These are phyloP conservation scores for Larimichthys polyactis DNA, from an alignment of 2,113 vertebrate species.

Conservation along the genomic window DNA sequence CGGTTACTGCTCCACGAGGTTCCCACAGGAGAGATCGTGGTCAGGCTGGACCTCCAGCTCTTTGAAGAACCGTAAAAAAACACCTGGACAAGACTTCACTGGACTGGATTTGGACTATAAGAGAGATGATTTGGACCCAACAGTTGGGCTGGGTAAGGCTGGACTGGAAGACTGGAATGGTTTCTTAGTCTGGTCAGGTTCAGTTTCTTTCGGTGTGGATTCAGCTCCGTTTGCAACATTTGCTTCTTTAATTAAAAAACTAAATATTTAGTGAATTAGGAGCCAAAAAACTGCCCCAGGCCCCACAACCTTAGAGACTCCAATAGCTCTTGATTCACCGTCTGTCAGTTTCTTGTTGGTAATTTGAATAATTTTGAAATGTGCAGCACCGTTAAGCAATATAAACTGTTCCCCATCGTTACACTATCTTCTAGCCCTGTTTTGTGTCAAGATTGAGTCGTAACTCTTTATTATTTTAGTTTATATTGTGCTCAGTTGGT, in stretches of 20 bases:
- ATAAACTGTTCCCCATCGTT: too few species aligned
- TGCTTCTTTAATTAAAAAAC: not conserved
- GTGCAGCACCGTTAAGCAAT: too few species aligned
- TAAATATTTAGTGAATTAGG: not conserved
- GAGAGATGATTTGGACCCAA: conserved; percentile 10
- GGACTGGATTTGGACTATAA: not conserved
- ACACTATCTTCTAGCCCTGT: too few species aligned
- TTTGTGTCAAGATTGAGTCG: too few species aligned
- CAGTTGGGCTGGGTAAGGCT: conserved; percentile 24
- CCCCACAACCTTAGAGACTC: not conserved
- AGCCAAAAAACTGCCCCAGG: not conserved
- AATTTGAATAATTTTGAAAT: too few species aligned
- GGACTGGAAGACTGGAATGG: conserved; percentile 24
- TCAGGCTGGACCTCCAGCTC: conserved; percentile 95
- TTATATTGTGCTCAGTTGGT: too few species aligned
- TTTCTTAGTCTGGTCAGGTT: not conserved
- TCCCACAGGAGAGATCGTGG: conserved; percentile 98
- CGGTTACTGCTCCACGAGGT: conserved; percentile 97
- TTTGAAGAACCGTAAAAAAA: conserved; percentile 92
- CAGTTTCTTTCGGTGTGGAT: not conserved
- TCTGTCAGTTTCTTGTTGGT: too few species aligned
- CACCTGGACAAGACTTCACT: not conserved
- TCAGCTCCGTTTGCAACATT: not conserved
- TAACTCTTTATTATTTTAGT: too few species aligned
- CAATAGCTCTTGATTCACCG: not conserved